Evolutionary conservation across 2,113 vertebrate genomes (phyloP).

Genomic region (Carollia perspicillata): DNA sequence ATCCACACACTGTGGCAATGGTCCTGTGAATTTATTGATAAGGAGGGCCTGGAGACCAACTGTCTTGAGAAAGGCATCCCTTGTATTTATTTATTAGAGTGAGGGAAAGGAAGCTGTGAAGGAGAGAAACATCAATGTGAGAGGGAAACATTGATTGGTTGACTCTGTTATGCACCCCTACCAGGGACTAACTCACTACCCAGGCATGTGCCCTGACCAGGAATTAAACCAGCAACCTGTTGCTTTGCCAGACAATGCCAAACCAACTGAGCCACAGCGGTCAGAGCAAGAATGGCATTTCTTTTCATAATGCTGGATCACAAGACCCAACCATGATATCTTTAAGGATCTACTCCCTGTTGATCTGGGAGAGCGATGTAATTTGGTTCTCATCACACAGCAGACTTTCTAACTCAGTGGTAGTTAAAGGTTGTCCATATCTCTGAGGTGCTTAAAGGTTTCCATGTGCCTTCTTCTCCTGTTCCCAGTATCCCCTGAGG

Average conservation of each 20-base stretch:
- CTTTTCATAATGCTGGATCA: neutral
- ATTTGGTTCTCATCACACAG: neutral
- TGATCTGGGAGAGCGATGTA: neutral
- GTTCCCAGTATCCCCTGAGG: neutral
- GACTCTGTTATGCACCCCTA: no score
- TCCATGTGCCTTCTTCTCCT: neutral
- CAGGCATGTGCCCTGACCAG: no score
- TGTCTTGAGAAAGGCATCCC: neutral
- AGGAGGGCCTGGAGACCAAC: neutral
- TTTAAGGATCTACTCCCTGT: neutral
- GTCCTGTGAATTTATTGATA: neutral
- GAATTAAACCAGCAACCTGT: no score
- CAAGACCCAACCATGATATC: neutral
- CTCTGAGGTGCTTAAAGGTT: neutral
- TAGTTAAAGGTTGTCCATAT: neutral
- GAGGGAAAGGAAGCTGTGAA: no score
- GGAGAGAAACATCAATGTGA: no score
- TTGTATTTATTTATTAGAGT: neutral
- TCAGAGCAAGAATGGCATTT: neutral
- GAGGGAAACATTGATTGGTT: no score
- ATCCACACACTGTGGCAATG: neutral
- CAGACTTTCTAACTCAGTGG: neutral
- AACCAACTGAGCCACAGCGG: no score
- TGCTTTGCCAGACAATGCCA: no score
- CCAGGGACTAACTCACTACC: no score